Percentiles rank a stretch among this genome's conserved stretches.
phyloP scores from a whole-genome alignment of 2,888 invertebrate genomes.

The Cartodere bifasciata region DNA sequence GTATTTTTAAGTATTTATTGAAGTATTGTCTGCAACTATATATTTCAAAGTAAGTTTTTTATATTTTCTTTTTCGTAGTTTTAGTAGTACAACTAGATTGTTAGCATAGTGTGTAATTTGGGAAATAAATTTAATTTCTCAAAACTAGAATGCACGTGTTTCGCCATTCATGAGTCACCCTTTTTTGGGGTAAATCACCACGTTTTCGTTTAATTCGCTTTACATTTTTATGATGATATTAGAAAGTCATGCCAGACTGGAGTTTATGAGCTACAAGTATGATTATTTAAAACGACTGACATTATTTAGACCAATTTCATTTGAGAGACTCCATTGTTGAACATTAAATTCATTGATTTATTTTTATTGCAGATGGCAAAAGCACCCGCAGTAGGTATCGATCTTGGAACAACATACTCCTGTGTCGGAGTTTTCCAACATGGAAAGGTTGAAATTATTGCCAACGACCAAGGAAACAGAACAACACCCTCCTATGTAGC shows the following conservation, averaged over 20 bases:
- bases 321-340: no score
- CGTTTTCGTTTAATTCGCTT: no score
- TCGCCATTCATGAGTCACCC: no score
- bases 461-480: slow-evolving; percentile 82
- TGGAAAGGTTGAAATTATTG: slow-evolving; percentile 82
- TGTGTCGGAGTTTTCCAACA: slow-evolving; percentile 89
- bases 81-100: slow-evolving; percentile 4
- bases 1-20: slow-evolving; percentile 21
- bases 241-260: slow-evolving; percentile 48
- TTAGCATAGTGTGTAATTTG: no score
- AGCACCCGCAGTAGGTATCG: slow-evolving; percentile 88
- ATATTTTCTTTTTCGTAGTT: slow-evolving; percentile 10
- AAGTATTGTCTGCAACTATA: slow-evolving; percentile 27
- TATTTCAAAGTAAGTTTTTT: slow-evolving; percentile 20
- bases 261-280: slow-evolving; percentile 38
- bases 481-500: slow-evolving; percentile 79
- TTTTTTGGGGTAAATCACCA: no score
- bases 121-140: slow-evolving; percentile 4
- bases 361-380: slow-evolving; percentile 44
- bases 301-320: no score
- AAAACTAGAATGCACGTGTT: slow-evolving; percentile 4
- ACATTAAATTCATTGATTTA: no score
- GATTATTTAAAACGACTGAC: slow-evolving; percentile 10
- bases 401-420: slow-evolving; percentile 91
- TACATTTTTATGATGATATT: no score